These are phyloP conservation scores for Agriotes lineatus DNA, from an alignment of 2,888 invertebrate genomes.

Conservation along the genomic window DNA sequence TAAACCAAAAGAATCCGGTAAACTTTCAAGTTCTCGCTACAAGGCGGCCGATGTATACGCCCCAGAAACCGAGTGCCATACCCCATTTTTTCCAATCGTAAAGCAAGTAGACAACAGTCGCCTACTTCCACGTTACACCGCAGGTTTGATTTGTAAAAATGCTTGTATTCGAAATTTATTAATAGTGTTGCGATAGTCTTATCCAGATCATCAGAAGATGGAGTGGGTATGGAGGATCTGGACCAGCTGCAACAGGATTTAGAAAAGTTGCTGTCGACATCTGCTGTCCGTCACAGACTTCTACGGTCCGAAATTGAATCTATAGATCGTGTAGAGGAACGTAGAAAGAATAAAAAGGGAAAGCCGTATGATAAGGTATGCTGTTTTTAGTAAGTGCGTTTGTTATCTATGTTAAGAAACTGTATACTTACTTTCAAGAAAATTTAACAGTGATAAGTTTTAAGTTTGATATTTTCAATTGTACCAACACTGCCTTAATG, in stretches of 20 bases:
- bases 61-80: conserved; percentile 64
- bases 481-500: too few species aligned
- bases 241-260: conserved; percentile 89
- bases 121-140: conserved; percentile 76
- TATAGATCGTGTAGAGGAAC: conserved; percentile 73
- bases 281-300: conserved; percentile 82
- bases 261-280: conserved; percentile 86
- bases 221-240: conserved; percentile 88
- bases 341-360: conserved; percentile 67
- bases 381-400: too few species aligned
- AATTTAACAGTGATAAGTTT: too few species aligned
- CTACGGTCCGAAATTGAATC: conserved; percentile 82
- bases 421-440: too few species aligned
- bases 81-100: conserved; percentile 73
- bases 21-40: conserved; percentile 65
- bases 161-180: not conserved
- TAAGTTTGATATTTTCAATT: too few species aligned
- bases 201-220: conserved; percentile 78
- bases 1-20: conserved; percentile 64
- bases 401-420: too few species aligned
- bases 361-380: conserved; percentile 60
- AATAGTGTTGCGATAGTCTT: conserved; percentile 65
- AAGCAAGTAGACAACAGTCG: conserved; percentile 78
- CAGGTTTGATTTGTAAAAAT: conserved; percentile 56
- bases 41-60: conserved; percentile 68